A percentile compares a stretch with the other conserved stretches of the same genome.
phyloP scores from a whole-genome alignment of 2,797 vertebrate species.

The Schizopygopsis pylzovi region DNA sequence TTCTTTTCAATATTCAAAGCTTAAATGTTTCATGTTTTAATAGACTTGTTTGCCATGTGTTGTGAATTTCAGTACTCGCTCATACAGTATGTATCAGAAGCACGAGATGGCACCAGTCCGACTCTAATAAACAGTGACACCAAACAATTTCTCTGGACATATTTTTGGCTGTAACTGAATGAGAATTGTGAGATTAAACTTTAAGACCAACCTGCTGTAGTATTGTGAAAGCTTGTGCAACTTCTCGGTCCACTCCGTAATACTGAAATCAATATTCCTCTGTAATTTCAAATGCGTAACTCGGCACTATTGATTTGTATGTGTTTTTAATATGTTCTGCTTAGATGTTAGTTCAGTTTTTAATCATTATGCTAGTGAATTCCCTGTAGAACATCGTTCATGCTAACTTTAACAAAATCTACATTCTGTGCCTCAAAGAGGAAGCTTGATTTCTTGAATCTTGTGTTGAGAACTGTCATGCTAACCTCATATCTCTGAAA shows the following conservation, averaged over 20 bases:
- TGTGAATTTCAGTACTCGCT: not conserved
- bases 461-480: not conserved
- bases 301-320: not conserved
- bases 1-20: not conserved
- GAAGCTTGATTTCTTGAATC: not conserved
- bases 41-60: not conserved
- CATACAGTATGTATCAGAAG: not conserved
- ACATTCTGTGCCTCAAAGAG: slow-evolving; percentile 17
- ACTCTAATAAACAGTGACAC: not conserved
- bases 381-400: not conserved
- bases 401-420: slow-evolving; percentile 1
- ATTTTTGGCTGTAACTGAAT: not conserved
- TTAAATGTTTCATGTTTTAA: not conserved
- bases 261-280: not conserved
- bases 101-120: not conserved
- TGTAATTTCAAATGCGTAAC: not conserved
- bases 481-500: slow-evolving; percentile 5
- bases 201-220: not conserved
- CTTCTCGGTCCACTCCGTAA: not conserved
- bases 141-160: not conserved
- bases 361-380: not conserved
- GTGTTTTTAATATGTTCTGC: not conserved
- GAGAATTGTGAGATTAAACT: too few species aligned
- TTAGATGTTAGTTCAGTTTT: not conserved
- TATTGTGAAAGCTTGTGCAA: not conserved